Base-by-base conservation (phyloP, 2,113 vertebrate species). In the Oncorhynchus tshawytscha region DNA sequence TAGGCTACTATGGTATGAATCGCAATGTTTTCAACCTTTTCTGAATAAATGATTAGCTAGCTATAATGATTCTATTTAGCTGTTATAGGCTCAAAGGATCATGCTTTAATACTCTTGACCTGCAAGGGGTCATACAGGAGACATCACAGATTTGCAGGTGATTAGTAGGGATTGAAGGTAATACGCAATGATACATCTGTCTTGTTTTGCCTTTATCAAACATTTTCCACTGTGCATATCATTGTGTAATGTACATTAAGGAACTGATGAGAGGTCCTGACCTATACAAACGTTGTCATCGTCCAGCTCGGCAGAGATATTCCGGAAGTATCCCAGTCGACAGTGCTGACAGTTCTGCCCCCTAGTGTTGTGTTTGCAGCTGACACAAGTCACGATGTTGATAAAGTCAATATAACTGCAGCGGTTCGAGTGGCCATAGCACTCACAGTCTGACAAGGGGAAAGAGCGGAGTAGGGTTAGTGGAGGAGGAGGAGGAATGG, bases 331-430 rank as follows among this genome's bases (percentile, higher is more conserved):
- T 81, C 97, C 96, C 1, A 96, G 94, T 15, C 96, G 95, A 75
- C 97, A 99, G 87, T 92, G 94, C 91, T 99, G 96, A 82, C 97
- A 99, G 88, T 95, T 96, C 88, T 96, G 95, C 15, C 97, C 97
- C 5, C 97, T 81, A 0, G 97, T 99, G 93, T 98, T 98, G 94
- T 99, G 96, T 77, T 99, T 98, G 84, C 97, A 99, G 95, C 97
- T 99, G 78, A 99, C 96, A 0, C 97, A 99, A 25, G 96, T 98
- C 88, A 99, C 94, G 83, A 97, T 94, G 71, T 99, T 96, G 67
- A 99, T 92, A 86, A 97, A 97, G 84, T 99, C 97, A 4, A 99
- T 99, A 91, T 94, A 99, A 91, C 97, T 99, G 94, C 97, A 98
- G 88, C 97, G 96, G 87, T 96, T 97, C 80, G 97, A 99, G 94